These are phyloP conservation scores for Arnoldichthys spilopterus DNA, from an alignment of 2,797 vertebrate genomes.

Conservation along the genomic window DNA sequence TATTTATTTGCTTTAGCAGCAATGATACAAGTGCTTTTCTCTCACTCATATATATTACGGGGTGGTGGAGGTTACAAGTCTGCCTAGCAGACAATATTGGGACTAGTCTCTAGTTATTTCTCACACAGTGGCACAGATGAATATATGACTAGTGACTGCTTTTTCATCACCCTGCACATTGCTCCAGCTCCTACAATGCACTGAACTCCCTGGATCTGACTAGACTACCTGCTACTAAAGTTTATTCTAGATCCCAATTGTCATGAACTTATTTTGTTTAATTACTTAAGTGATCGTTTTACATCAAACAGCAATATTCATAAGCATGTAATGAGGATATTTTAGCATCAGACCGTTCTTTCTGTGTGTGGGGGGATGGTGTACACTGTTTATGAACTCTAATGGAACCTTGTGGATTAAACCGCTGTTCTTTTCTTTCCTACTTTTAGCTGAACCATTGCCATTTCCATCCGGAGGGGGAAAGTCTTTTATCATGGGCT, in stretches of 20 bases:
- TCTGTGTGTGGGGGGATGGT: not conserved
- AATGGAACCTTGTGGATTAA: not conserved
- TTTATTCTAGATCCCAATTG: too few species aligned
- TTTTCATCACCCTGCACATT: too few species aligned
- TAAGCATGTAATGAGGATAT: not conserved
- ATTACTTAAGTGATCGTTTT: too few species aligned
- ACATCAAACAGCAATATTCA: not conserved
- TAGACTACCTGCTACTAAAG: too few species aligned
- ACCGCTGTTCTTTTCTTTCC: slow-evolving; percentile 55
- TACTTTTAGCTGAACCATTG: slow-evolving; percentile 90
- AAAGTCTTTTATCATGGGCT: slow-evolving; percentile 96
- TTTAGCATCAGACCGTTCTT: not conserved
- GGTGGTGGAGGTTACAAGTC: not conserved
- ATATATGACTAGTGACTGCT: too few species aligned
- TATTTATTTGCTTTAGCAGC: too few species aligned
- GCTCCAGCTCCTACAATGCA: not conserved
- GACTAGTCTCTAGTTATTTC: not conserved
- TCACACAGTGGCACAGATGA: too few species aligned
- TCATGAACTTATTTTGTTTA: too few species aligned
- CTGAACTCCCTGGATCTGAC: too few species aligned
- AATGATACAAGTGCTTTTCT: too few species aligned
- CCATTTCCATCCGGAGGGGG: slow-evolving; percentile 91
- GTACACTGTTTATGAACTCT: not conserved
- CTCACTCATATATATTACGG: too few species aligned
- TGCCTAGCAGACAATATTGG: not conserved